These are phyloP conservation scores for Sebastiscus albofasciatus DNA, from an alignment of 2,797 vertebrate species.

Conservation along the genomic window DNA sequence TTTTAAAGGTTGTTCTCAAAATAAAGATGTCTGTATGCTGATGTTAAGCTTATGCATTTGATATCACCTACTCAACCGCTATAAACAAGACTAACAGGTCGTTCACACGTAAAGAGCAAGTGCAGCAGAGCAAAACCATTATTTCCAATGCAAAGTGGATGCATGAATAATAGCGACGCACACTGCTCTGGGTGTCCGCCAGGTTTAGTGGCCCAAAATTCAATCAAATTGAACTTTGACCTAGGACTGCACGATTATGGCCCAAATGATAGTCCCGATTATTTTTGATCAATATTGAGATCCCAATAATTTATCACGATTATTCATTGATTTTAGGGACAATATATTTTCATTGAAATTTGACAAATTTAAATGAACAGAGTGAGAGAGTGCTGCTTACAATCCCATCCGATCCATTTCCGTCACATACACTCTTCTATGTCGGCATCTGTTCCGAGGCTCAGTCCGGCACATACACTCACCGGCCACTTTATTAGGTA, in stretches of 20 bases:
- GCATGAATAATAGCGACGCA: background rate
- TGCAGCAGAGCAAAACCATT: background rate
- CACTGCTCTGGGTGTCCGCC: background rate
- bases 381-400: background rate
- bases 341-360: background rate
- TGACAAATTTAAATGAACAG: too few relatives aligned
- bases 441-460: too few relatives aligned
- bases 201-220: background rate
- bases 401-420: too few relatives aligned
- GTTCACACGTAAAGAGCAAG: background rate
- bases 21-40: background rate
- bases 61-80: background rate
- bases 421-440: too few relatives aligned
- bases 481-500: too few relatives aligned
- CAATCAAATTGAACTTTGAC: background rate
- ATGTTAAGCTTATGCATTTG: background rate
- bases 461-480: background rate
- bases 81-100: background rate
- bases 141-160: background rate
- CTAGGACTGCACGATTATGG: background rate
- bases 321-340: background rate
- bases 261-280: background rate
- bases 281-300: background rate
- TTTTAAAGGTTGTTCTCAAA: conserved; percentile 6
- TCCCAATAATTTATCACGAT: background rate